Evolutionary conservation across 2,113 vertebrate genomes (phyloP).

Genomic region (Mesoclemmys tuberculata): DNA sequence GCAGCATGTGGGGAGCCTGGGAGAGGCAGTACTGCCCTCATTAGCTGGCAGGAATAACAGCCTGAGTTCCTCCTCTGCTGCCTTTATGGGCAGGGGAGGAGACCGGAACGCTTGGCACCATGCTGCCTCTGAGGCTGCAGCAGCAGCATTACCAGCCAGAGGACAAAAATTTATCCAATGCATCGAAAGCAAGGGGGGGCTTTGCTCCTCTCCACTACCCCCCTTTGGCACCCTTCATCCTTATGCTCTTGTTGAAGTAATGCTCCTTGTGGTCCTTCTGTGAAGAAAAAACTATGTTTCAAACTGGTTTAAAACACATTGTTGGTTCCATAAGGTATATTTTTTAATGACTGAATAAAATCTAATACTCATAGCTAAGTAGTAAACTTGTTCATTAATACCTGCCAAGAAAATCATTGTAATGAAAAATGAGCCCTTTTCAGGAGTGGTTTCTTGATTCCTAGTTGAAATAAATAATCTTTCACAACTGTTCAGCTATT

Average conservation of each 20-base stretch:
- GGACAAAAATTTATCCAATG: neutral
- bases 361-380: constrained; percentile 15
- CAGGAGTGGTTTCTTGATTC: neutral
- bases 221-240: neutral
- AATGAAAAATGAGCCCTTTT: neutral
- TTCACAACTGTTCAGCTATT: constrained; percentile 5
- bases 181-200: neutral
- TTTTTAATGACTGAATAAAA: constrained; percentile 8
- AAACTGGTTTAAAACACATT: neutral
- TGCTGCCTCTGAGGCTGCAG: too few species aligned
- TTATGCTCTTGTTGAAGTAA: neutral
- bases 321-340: neutral
- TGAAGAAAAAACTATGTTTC: constrained; percentile 5
- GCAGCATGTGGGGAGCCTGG: too few species aligned
- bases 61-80: too few species aligned
- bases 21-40: too few species aligned
- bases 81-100: too few species aligned
- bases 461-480: neutral
- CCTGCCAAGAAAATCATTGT: constrained; percentile 10
- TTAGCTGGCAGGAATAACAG: too few species aligned
- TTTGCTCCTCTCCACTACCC: too few species aligned
- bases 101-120: too few species aligned
- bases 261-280: neutral
- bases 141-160: neutral
- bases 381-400: constrained; percentile 35